A percentile compares a stretch with the other conserved stretches of the same genome.
phyloP scores from a whole-genome alignment of 2,797 vertebrate species.

The Oreortyx pictus region DNA sequence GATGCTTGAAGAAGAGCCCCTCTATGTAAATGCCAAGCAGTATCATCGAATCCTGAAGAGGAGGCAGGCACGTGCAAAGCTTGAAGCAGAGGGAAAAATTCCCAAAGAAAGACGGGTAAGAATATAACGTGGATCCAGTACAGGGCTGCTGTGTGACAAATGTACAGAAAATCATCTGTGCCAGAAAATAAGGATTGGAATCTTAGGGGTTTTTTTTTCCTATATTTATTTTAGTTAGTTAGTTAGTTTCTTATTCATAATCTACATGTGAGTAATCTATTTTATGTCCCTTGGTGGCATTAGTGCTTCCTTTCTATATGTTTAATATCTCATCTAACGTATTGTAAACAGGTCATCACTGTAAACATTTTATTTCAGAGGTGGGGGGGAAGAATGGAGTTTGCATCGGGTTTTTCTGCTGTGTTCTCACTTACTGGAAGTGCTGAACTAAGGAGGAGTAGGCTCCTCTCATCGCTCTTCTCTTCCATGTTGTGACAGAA shows the following conservation, averaged over 20 bases:
- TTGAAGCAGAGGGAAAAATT: constrained; percentile 98
- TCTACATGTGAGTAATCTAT: background rate
- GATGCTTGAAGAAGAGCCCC: constrained; percentile 97
- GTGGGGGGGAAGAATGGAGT: background rate
- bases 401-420: background rate
- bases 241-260: background rate
- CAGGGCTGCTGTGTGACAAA: background rate
- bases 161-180: background rate
- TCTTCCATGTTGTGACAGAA: constrained; percentile 81
- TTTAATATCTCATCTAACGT: background rate
- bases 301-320: background rate
- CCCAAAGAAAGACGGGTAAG: constrained; percentile 96
- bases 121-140: rapidly evolving
- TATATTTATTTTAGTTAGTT: too few relatives aligned
- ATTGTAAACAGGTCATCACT: background rate
- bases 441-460: background rate
- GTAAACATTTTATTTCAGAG: rapidly evolving
- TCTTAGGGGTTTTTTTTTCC: background rate
- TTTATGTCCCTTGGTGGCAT: background rate
- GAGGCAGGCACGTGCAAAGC: constrained; percentile 93
- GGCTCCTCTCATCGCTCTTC: background rate
- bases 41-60: constrained; percentile 93
- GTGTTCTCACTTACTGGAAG: background rate
- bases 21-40: constrained; percentile 90
- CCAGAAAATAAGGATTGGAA: background rate